A percentile compares a stretch with the other conserved stretches of the same genome.
phyloP scores from a whole-genome alignment of 2,113 vertebrate species.

The Melanostigma gelatinosum region DNA sequence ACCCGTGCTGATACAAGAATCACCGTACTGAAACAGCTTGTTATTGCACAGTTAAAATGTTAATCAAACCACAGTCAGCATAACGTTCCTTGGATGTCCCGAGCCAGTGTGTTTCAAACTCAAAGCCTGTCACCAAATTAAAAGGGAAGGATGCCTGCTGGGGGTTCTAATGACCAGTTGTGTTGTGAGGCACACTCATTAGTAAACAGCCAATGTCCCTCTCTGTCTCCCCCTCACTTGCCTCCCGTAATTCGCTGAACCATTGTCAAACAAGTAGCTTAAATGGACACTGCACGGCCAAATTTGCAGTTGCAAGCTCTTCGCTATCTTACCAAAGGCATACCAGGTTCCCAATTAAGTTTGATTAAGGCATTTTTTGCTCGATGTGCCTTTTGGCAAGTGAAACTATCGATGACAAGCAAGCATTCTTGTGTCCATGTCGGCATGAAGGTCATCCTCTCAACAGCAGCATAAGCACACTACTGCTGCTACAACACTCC shows the following conservation, averaged over 20 bases:
- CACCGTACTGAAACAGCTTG: background rate
- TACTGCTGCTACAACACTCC: background rate
- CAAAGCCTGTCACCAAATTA: constrained; percentile 40
- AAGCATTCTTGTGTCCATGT: background rate
- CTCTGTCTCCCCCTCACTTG: constrained; percentile 26
- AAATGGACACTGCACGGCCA: constrained; percentile 19
- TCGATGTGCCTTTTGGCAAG: background rate
- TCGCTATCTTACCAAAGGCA: constrained; percentile 9
- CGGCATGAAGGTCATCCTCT: constrained; percentile 60
- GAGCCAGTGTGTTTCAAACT: constrained; percentile 29
- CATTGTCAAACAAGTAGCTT: constrained; percentile 31
- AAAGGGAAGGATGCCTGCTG: constrained; percentile 38
- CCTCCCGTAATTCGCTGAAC: constrained; percentile 19
- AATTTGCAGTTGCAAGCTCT: constrained; percentile 32
- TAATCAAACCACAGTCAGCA: constrained; percentile 28
- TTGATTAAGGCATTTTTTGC: constrained; percentile 45
- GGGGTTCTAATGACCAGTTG: constrained; percentile 24
- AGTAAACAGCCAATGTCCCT: constrained; percentile 27
- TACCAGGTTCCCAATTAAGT: constrained; percentile 54
- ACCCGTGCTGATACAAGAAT: background rate
- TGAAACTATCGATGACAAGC: constrained; percentile 15
- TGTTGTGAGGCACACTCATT: constrained; percentile 32
- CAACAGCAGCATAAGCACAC: constrained; percentile 13
- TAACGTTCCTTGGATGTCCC: background rate
- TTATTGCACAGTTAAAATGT: constrained; percentile 29